These are phyloP conservation scores for Mustela lutreola DNA, from an alignment of 2,113 vertebrate species.

Conservation along the genomic window DNA sequence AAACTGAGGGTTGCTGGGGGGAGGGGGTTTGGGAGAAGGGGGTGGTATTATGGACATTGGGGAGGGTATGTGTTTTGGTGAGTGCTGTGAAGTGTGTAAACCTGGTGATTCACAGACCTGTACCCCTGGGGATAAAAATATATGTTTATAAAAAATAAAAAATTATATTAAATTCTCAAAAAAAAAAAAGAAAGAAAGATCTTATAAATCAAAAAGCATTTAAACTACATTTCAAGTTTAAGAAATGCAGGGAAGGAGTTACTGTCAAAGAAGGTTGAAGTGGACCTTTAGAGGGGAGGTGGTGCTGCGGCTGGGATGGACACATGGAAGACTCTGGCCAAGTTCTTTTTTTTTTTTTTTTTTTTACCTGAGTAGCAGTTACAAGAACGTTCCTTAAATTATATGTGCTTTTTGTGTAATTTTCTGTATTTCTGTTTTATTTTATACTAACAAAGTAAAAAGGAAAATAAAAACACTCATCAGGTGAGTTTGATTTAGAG, in stretches of 20 bases:
- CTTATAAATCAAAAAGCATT: not conserved
- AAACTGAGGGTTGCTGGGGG: too few species aligned
- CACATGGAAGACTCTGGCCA: rapidly evolving
- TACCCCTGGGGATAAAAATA: too few species aligned
- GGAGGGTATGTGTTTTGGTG: too few species aligned
- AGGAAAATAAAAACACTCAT: not conserved
- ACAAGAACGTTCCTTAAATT: not conserved
- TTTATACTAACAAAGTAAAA: not conserved
- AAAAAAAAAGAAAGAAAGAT: too few species aligned
- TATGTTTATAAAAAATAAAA: too few species aligned
- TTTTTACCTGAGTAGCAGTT: not conserved
- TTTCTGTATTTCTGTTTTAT: not conserved
- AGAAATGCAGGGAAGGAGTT: not conserved
- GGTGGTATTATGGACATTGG: too few species aligned
- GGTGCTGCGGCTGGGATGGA: not conserved
- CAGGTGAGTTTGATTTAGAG: not conserved
- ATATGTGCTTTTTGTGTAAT: not conserved
- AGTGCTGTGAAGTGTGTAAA: too few species aligned
- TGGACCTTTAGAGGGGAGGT: not conserved
- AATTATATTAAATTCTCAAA: too few species aligned
- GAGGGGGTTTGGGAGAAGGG: too few species aligned
- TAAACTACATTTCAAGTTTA: not conserved
- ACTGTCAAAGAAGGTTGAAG: not conserved
- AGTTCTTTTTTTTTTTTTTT: not conserved
- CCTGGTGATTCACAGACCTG: too few species aligned